Evolutionary conservation across 2,797 vertebrate genomes (phyloP).

Genomic region (Hyperoplus lanceolatus): DNA sequence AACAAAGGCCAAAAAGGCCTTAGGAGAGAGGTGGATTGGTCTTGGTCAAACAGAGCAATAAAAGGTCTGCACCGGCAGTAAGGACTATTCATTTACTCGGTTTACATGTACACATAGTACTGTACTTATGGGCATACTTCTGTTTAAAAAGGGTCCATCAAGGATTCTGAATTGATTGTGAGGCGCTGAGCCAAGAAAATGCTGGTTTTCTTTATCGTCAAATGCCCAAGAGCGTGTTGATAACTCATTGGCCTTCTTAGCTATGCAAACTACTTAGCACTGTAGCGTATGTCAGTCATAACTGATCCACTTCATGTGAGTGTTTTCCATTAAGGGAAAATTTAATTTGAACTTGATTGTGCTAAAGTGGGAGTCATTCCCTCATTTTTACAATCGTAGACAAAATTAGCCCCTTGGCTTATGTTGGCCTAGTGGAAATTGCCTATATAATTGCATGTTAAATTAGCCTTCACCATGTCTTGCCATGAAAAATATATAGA

Average conservation of each 20-base stretch:
- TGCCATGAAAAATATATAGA: constrained; percentile 61
- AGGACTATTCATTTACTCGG: constrained; percentile 13
- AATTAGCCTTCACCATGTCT: constrained; percentile 66
- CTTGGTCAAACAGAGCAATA: constrained; percentile 53
- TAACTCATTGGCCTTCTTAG: constrained; percentile 60
- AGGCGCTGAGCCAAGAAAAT: constrained; percentile 39
- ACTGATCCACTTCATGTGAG: constrained; percentile 62
- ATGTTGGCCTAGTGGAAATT: constrained; percentile 69
- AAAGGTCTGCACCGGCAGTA: constrained; percentile 48
- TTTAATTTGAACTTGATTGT: constrained; percentile 65
- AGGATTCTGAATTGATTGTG: constrained; percentile 27
- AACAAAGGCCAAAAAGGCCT: neutral
- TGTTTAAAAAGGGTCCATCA: constrained; percentile 36
- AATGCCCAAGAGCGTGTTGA: constrained; percentile 52
- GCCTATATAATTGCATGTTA: constrained; percentile 70
- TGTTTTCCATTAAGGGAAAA: constrained; percentile 69
- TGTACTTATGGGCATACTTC: constrained; percentile 17
- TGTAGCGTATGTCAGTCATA: constrained; percentile 42
- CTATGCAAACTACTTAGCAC: constrained; percentile 35
- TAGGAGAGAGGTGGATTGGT: constrained; percentile 16
- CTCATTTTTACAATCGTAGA: constrained; percentile 65
- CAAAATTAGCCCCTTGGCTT: constrained; percentile 60
- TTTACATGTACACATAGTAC: neutral
- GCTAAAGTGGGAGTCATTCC: constrained; percentile 53
- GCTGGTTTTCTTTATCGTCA: constrained; percentile 58